A percentile compares a stretch with the other conserved stretches of the same genome.
These are phyloP conservation scores for Lydus trimaculatus DNA, from an alignment of 2,888 invertebrate genomes.

Conservation along the genomic window DNA sequence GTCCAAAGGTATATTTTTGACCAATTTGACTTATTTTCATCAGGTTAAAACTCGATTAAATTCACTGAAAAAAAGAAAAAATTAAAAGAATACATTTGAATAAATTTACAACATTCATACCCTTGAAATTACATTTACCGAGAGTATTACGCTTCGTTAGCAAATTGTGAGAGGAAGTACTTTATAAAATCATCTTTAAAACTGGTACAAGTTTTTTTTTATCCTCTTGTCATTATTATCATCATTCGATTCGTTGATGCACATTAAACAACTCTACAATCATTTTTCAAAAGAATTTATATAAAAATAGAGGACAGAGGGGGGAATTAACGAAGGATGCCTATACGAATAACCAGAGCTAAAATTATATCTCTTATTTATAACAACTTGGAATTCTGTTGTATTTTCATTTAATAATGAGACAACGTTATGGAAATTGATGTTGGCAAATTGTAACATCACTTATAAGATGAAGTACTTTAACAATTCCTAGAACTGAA, in stretches of 20 bases:
- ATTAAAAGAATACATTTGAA: conserved; percentile 37
- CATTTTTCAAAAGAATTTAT: background rate
- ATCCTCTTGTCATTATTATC: background rate
- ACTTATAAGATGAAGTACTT: background rate
- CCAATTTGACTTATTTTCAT: background rate
- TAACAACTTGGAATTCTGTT: background rate
- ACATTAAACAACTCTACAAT: too few relatives aligned
- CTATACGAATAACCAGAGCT: background rate
- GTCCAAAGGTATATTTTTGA: background rate
- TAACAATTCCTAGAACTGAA: background rate
- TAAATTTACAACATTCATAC: conserved; percentile 34
- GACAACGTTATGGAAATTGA: background rate
- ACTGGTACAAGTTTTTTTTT: conserved; percentile 18
- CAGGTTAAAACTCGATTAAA: conserved; percentile 30
- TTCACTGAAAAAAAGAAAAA: conserved; percentile 28
- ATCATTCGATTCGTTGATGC: background rate
- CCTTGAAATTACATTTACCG: conserved; percentile 31
- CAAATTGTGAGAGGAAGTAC: conserved; percentile 37
- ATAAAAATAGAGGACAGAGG: background rate
- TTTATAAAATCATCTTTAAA: conserved; percentile 24
- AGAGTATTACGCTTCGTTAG: conserved; percentile 32
- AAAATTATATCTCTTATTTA: background rate
- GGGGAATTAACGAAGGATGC: background rate
- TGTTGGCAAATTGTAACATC: background rate
- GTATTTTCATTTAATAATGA: background rate